Evolutionary conservation across 2,113 vertebrate species (phyloP).

Genomic region (Peromyscus maniculatus): DNA sequence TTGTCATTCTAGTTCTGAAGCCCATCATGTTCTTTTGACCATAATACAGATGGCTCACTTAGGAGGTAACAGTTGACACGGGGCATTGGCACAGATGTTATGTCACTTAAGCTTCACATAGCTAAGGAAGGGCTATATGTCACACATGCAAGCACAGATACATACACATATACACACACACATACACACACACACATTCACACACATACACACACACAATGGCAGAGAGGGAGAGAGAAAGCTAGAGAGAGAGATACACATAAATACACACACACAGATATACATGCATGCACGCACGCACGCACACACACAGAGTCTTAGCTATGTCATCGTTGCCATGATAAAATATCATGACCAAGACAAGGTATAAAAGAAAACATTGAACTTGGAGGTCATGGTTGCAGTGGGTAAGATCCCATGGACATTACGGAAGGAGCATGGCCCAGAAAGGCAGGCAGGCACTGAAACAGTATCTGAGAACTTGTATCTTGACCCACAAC

Average conservation of each 20-base stretch:
- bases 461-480: not conserved
- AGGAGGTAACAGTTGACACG: not conserved
- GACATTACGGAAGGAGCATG: not conserved
- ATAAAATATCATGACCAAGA: not conserved
- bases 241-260: not conserved
- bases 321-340: not conserved
- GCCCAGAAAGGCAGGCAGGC: not conserved
- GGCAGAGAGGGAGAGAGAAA: not conserved
- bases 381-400: not conserved
- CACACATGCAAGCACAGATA: not conserved
- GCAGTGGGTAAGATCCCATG: not conserved
- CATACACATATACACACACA: not conserved
- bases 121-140: fast-evolving
- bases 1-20: not conserved
- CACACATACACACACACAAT: not conserved
- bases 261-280: not conserved
- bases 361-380: not conserved
- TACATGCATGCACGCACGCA: no score
- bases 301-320: not conserved
- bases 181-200: not conserved
- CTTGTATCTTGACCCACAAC: not conserved
- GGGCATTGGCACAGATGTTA: fast-evolving
- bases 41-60: not conserved
- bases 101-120: not conserved
- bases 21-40: not conserved